Base-by-base conservation (phyloP, 2,888 invertebrate species). In the Calliphora vomitoria region DNA sequence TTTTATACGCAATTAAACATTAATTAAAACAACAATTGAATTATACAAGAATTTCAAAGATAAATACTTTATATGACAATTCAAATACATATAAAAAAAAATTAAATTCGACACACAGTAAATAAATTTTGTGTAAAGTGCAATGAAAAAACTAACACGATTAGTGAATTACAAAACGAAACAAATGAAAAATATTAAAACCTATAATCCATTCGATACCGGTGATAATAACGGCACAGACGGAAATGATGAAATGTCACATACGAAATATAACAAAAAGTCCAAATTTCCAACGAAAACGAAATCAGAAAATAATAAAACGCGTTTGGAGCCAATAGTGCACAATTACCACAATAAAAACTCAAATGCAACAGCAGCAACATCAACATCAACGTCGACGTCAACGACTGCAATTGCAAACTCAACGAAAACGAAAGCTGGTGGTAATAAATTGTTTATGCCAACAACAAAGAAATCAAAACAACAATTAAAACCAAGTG, bases 141-240 rank as follows among this genome's bases (percentile, higher is more conserved):
- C 74, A 89, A 92, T 92, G 92, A 92, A 89, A 91, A 92, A 91
- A 91, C 88, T 92, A 88, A 90, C 90, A 85, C 91, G 90, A 79
- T 87, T 92, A 90, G 90, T 92, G 89, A 90, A 89, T 79, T 76
- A 89, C 90, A 87, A 91, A 89, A 88, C 85, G 75, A 90, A 86
- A 90, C 90, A 86, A 90, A 82, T 82, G 76, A 90, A 86, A 85
- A 86, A 89, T 78, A 69, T 60, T 50, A 89, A 75, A 90, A 87
- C 85, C 11, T 90, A 90, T 83, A 89, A 91, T 87, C 90, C 90
- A 88, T 87, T 90, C 84, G 88, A 84, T 79, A 80, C 88, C 60
- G 90, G 86, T 44, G 90, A 89, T 55, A 86, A 66, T 62, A 72
- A 69, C 58, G 82, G 66, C 64, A 50, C 25, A 72, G 86, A 87